A percentile compares a stretch with the other conserved stretches of the same genome.
phyloP scores from a whole-genome alignment of 2,888 invertebrate genomes.

The Phytoseiulus persimilis region DNA sequence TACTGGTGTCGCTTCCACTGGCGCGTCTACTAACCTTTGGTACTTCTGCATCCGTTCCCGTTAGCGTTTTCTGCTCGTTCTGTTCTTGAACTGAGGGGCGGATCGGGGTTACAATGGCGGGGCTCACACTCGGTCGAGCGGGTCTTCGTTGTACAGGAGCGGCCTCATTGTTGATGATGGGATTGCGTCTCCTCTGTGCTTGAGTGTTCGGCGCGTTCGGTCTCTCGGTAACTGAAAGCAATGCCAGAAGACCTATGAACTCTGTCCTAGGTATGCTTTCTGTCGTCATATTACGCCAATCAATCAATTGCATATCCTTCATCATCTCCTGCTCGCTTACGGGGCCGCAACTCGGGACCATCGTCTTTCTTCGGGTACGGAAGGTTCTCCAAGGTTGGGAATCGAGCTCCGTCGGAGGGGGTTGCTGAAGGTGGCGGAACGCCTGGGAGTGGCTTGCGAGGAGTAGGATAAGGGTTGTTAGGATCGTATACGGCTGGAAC shows the following conservation, averaged over 20 bases:
- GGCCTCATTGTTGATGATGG: neutral
- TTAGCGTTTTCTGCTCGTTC: neutral
- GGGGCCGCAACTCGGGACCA: neutral
- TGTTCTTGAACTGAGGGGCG: neutral
- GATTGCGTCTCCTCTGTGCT: neutral
- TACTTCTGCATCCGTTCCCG: neutral
- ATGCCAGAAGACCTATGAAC: neutral
- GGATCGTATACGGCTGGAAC: conserved; percentile 28
- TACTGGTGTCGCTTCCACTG: too few relatives aligned
- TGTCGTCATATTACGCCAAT: too few relatives aligned
- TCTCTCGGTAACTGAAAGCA: neutral
- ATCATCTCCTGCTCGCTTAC: neutral
- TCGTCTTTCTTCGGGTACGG: conserved; percentile 12
- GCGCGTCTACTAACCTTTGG: neutral
- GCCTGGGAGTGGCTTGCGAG: conserved; percentile 16
- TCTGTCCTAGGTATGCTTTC: too few relatives aligned
- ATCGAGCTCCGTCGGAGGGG: neutral
- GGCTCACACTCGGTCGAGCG: neutral
- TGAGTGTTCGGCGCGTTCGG: neutral
- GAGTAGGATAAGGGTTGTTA: conserved; percentile 6
- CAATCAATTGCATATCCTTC: neutral
- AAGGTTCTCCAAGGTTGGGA: conserved; percentile 9
- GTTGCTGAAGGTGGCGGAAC: neutral
- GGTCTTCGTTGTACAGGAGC: neutral
- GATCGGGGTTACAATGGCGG: neutral